Base-by-base conservation (phyloP, 2,888 invertebrate genomes). In the Latheticus oryzae region DNA sequence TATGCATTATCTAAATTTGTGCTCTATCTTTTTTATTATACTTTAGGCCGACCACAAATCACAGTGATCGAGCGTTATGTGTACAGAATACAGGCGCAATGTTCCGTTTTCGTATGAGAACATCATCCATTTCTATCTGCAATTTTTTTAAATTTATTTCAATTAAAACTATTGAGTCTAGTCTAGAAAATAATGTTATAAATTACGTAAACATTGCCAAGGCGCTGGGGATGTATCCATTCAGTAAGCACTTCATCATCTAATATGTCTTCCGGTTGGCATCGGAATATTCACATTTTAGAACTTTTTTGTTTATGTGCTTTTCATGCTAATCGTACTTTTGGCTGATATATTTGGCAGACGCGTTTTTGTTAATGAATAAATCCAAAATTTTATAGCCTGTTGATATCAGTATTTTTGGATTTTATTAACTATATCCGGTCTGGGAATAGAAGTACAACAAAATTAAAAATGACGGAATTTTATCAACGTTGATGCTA, bases 1-100 rank as follows among this genome's bases (percentile, higher is more conserved):
- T 77, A 77, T 77, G 76, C 77, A 78, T 77, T 78, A 77, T 76
- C 76, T 76, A 75, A 78, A 78, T 78, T 78, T 76, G 76, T 71
- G 76, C 72, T 76, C 73, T 70, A 73, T 77, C 76, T 77, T 76
- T 77, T 77, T 78, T 77, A 77, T 78, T 75, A 72, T 73, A 73
- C 73, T 75, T 73, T 72, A 70, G 75, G 72, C 68, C 64, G 68
- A 57, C 70, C 67, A 72, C 74, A 77, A 78, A 78, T 77, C 76
- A 76, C 70, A 68, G 64, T 65, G 67, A 70, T 70, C 72, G 68
- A 65, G 68, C 67, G 64, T 68, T 67, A 67, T 67, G 65, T 69
- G 66, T 65, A 64, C 56, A 58, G 64, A 66, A 69, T 66, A 66
- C 15, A 16, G 62, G 52, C 53, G 43, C 37, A 47, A 58, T 15